These are phyloP conservation scores for Gymnorhina tibicen DNA, from an alignment of 2,113 vertebrate genomes.

Conservation along the genomic window DNA sequence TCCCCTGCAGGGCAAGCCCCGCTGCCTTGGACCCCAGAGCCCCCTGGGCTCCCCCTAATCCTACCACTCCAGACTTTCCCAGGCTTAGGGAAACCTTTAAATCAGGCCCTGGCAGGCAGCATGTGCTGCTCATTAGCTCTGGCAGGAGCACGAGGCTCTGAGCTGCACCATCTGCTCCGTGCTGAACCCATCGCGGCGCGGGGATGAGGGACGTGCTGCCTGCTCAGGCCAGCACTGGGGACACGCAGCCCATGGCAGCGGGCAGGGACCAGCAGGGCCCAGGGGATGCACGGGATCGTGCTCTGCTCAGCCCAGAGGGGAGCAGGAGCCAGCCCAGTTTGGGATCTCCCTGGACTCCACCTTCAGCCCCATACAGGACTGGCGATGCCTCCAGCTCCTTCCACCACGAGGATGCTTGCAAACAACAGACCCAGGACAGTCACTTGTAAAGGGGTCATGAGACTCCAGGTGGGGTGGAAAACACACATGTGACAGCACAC, in stretches of 20 bases:
- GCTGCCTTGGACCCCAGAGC: background rate
- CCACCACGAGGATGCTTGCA: rapidly evolving
- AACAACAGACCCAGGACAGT: background rate
- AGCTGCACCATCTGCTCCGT: background rate
- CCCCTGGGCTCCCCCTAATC: background rate
- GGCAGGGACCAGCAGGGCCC: background rate
- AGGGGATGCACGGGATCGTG: rapidly evolving
- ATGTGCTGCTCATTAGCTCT: slow-evolving; percentile 29
- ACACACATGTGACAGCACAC: background rate
- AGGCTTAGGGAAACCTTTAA: slow-evolving; percentile 27
- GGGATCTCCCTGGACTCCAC: background rate
- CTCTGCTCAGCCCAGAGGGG: background rate
- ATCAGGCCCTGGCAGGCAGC: background rate
- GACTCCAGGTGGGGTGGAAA: no score
- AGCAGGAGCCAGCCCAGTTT: rapidly evolving
- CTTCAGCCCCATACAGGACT: rapidly evolving
- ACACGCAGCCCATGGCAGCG: background rate
- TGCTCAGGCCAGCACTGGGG: rapidly evolving
- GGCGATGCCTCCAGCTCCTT: background rate
- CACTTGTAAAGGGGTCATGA: background rate
- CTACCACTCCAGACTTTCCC: background rate
- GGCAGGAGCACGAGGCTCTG: background rate
- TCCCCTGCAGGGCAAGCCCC: background rate
- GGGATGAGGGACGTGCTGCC: background rate
- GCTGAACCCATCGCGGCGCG: rapidly evolving